These are phyloP conservation scores for Danio tinwini DNA, from an alignment of 2,797 vertebrate genomes.

Conservation along the genomic window DNA sequence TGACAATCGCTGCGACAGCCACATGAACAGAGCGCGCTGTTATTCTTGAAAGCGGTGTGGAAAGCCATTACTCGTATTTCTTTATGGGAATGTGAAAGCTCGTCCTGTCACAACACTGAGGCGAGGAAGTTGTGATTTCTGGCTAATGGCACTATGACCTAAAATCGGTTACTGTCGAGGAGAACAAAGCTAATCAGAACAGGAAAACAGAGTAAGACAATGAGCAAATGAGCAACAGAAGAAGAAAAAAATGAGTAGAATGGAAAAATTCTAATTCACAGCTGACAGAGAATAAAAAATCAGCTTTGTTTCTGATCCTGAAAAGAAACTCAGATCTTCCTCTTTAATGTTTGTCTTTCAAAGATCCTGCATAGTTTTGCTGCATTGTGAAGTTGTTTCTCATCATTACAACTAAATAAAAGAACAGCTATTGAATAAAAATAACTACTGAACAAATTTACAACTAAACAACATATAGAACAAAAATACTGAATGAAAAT, in stretches of 20 bases:
- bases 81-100: slow-evolving; percentile 36
- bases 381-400: background rate
- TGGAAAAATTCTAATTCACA: background rate
- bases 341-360: background rate
- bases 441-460: too few species aligned
- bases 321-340: background rate
- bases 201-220: slow-evolving; percentile 11
- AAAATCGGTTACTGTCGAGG: slow-evolving; percentile 12
- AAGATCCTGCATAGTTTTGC: background rate
- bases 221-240: background rate
- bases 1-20: slow-evolving; percentile 27
- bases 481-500: too few species aligned
- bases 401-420: background rate
- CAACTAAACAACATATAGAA: too few species aligned
- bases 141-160: slow-evolving; percentile 45
- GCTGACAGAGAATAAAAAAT: background rate
- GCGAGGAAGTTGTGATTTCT: slow-evolving; percentile 44
- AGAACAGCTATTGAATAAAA: background rate
- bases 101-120: slow-evolving; percentile 26
- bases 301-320: background rate
- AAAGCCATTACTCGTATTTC: slow-evolving; percentile 33
- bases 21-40: background rate
- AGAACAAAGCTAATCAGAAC: slow-evolving; percentile 27
- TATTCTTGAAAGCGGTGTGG: slow-evolving; percentile 17
- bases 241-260: background rate